A percentile compares a stretch with the other conserved stretches of the same genome.
Conservation (phyloP, 92 coral and sea anemone species). For the Nematostella vectensis region DNA sequence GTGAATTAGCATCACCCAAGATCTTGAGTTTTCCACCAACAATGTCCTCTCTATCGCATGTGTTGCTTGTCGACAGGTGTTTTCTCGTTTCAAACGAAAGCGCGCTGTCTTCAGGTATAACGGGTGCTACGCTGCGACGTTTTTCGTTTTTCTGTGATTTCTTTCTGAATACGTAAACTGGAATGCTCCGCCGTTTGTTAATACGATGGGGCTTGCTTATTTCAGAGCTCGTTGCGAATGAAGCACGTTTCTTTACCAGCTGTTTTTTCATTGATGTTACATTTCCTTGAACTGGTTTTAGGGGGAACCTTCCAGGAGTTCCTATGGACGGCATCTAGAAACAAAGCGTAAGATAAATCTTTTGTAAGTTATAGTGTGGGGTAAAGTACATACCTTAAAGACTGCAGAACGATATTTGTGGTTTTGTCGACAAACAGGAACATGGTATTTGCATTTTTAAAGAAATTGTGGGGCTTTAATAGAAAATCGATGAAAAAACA, state of each 20-base stretch:
- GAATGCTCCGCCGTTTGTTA: conserved; percentile 57
- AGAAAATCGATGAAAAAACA: no score
- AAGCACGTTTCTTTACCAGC: conserved; percentile 9
- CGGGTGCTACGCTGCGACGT: neutral
- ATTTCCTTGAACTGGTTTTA: conserved; percentile 60
- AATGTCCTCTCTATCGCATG: neutral
- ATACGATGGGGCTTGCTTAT: conserved; percentile 16
- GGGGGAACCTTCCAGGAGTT: conserved; percentile 70
- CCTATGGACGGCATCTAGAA: conserved; percentile 5
- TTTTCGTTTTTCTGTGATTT: neutral
- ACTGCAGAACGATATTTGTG: no score
- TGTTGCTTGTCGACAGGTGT: neutral
- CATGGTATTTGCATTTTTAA: no score
- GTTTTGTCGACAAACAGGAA: no score
- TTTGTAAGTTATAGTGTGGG: no score
- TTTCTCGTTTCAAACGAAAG: neutral
- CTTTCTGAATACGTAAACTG: conserved; percentile 38
- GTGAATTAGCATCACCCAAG: no score
- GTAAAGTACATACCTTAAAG: no score
- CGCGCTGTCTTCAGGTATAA: neutral
- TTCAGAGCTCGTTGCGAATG: conserved; percentile 3
- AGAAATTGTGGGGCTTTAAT: no score
- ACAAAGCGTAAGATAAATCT: neutral
- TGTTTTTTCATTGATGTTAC: conserved; percentile 6
- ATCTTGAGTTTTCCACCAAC: no score